Evolutionary conservation across 2,797 vertebrate species (phyloP).

Genomic region (Megalops cyprinoides): DNA sequence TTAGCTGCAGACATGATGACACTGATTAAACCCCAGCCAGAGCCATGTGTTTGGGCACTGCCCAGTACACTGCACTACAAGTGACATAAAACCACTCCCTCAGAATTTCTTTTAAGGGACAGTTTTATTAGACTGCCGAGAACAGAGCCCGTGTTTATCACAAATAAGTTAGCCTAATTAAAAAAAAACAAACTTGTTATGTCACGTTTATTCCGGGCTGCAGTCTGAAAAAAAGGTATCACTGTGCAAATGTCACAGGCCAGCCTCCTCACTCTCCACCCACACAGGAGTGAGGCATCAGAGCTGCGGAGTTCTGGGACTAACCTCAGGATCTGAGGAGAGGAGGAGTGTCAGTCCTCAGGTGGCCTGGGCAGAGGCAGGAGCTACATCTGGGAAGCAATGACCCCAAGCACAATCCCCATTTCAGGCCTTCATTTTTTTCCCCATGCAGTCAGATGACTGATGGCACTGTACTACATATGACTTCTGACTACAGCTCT

Average conservation of each 20-base stretch:
- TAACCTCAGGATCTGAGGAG: slow-evolving; percentile 63
- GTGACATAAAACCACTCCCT: no score
- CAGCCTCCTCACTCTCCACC: slow-evolving; percentile 53
- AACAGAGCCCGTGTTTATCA: background rate
- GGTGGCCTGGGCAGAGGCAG: no score
- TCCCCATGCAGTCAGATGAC: no score
- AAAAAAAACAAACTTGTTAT: background rate
- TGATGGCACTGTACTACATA: slow-evolving; percentile 29
- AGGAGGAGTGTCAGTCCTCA: slow-evolving; percentile 49
- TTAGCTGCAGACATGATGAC: no score
- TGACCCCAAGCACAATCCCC: no score
- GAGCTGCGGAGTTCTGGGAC: slow-evolving; percentile 61
- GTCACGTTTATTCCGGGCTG: background rate
- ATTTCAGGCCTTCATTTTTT: no score
- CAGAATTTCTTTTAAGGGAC: background rate
- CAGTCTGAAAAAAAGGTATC: slow-evolving; percentile 37
- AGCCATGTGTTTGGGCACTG: background rate
- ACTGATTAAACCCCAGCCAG: background rate
- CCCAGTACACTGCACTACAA: background rate
- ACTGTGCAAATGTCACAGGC: slow-evolving; percentile 35
- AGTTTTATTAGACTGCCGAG: background rate
- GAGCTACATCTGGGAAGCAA: slow-evolving; percentile 43
- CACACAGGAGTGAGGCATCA: slow-evolving; percentile 48
- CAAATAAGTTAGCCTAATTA: background rate
- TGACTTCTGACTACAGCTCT: slow-evolving; percentile 33